Evolutionary conservation across 2,113 vertebrate species (phyloP).

Genomic region (Oncorhynchus clarkii): DNA sequence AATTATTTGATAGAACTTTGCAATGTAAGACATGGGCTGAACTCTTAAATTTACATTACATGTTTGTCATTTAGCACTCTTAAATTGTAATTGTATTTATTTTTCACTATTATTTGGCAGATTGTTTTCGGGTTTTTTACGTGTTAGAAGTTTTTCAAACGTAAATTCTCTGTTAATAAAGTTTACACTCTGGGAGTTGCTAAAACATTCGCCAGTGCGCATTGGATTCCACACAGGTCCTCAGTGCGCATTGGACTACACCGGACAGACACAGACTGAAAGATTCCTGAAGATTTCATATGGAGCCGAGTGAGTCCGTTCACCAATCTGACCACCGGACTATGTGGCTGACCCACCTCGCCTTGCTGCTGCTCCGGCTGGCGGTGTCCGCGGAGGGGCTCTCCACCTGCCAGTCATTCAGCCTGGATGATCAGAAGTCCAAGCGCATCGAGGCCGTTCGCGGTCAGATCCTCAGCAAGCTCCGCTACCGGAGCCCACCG

Average conservation of each 20-base stretch:
- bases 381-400: constrained; percentile 83
- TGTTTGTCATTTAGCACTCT: too few species aligned
- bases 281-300: background rate
- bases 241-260: constrained; percentile 9
- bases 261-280: background rate
- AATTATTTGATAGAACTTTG: constrained; percentile 37
- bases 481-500: constrained; percentile 93
- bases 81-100: background rate
- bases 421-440: constrained; percentile 95
- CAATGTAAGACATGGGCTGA: constrained; percentile 68
- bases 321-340: constrained; percentile 29
- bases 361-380: constrained; percentile 84
- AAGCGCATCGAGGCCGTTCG: constrained; percentile 98
- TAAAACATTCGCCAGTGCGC: background rate
- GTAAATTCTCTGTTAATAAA: background rate
- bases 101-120: too few species aligned
- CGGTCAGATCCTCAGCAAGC: constrained; percentile 97
- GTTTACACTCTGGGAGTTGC: background rate
- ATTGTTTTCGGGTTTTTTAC: background rate
- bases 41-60: constrained; percentile 6
- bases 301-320: constrained; percentile 2
- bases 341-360: constrained; percentile 66
- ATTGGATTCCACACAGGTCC: background rate
- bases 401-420: constrained; percentile 95
- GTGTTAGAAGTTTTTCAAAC: too few species aligned